Conservation (phyloP, 2,797 vertebrate species). For the Oreortyx pictus region DNA sequence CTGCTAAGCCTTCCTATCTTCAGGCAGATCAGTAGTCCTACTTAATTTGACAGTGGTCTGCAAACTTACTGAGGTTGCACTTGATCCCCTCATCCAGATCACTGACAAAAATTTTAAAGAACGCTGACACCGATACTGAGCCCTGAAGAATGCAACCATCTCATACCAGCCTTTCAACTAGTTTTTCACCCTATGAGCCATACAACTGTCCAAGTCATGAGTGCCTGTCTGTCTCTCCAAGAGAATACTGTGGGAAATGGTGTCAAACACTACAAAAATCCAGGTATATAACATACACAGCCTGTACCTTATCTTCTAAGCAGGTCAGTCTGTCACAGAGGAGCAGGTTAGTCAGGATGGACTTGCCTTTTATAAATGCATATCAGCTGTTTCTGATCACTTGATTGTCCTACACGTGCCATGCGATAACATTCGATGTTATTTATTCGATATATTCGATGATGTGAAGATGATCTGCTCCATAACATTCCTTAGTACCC, state of each 20-base stretch:
- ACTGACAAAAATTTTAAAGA: neutral
- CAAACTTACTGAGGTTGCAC: neutral
- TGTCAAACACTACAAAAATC: neutral
- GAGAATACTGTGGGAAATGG: neutral
- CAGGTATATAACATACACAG: neutral
- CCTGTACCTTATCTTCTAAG: neutral
- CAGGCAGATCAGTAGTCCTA: neutral
- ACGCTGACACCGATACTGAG: neutral
- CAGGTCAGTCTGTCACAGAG: neutral
- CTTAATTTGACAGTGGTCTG: neutral
- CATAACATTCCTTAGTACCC: neutral
- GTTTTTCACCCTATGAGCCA: neutral
- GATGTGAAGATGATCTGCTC: neutral
- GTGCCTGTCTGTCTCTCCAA: neutral
- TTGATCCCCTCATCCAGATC: neutral
- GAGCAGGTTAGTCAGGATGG: neutral
- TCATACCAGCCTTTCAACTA: neutral
- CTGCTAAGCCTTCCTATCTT: neutral
- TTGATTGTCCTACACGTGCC: neutral
- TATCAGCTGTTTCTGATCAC: neutral
- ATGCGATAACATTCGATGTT: neutral
- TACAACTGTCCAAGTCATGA: neutral
- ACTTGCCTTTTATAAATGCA: neutral
- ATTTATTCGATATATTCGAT: too few relatives aligned
- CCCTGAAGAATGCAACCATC: neutral